Conservation (phyloP, 2,888 invertebrate genomes). For the Sisyra nigra region DNA sequence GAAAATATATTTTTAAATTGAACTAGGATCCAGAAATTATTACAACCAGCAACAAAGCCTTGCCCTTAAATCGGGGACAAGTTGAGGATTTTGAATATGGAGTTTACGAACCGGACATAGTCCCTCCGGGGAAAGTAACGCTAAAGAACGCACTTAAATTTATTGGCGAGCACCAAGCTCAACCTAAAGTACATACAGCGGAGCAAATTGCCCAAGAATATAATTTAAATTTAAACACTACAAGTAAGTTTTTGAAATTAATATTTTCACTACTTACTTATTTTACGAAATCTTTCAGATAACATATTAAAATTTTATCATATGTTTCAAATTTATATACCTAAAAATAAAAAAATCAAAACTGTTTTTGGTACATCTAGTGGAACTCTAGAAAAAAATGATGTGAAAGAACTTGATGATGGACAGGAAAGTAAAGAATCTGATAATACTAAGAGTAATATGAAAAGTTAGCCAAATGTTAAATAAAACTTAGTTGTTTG, state of each 20-base stretch:
- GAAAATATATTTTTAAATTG: conserved; percentile 25
- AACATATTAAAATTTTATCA: conserved; percentile 47
- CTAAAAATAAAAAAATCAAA: conserved; percentile 24
- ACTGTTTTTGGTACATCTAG: conserved; percentile 23
- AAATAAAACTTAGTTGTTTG: not conserved
- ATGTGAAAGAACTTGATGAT: not conserved
- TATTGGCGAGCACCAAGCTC: conserved; percentile 42
- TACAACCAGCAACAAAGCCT: conserved; percentile 21
- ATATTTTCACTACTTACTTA: not conserved
- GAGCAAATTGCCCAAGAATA: conserved; percentile 49
- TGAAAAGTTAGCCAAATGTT: not conserved
- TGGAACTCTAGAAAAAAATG: not conserved
- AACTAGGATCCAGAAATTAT: conserved; percentile 11
- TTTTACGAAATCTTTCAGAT: conserved; percentile 17
- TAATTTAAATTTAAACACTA: conserved; percentile 43
- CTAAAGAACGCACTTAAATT: conserved; percentile 47
- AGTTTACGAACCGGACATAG: conserved; percentile 41
- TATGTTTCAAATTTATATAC: conserved; percentile 48
- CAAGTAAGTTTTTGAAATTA: conserved; percentile 28
- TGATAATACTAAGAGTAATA: not conserved
- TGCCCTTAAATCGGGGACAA: conserved; percentile 39
- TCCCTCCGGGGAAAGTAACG: conserved; percentile 46
- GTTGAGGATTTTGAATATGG: conserved; percentile 46
- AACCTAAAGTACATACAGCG: conserved; percentile 39
- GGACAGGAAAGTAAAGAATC: not conserved